These are phyloP conservation scores for Hippocampus comes DNA, from an alignment of 2,113 vertebrate species.

Conservation along the genomic window DNA sequence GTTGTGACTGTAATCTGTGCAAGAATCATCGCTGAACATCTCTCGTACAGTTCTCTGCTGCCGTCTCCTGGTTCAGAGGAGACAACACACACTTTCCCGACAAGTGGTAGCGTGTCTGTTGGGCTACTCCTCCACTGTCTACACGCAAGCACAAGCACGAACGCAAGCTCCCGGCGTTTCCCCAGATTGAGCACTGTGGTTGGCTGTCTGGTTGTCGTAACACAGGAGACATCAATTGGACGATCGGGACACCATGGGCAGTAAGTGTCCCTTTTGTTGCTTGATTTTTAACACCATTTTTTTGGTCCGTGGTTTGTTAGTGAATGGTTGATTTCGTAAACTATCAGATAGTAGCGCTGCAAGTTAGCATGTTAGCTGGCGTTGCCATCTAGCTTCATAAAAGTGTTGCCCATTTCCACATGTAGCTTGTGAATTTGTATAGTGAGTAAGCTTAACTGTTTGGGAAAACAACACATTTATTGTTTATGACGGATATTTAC, in stretches of 20 bases:
- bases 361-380: slow-evolving; percentile 28
- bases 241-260: slow-evolving; percentile 62
- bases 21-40: background rate
- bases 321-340: slow-evolving; percentile 14
- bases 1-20: background rate
- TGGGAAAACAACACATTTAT: background rate
- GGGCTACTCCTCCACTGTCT: background rate
- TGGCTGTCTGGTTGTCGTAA: background rate
- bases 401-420: background rate
- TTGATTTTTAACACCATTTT: background rate
- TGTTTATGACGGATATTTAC: background rate
- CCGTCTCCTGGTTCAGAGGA: background rate
- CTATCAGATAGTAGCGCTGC: slow-evolving; percentile 3
- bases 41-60: background rate
- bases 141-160: background rate
- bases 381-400: slow-evolving; percentile 13
- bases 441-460: background rate
- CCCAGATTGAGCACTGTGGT: slow-evolving; percentile 6
- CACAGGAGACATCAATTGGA: slow-evolving; percentile 8
- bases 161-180: slow-evolving; percentile 15
- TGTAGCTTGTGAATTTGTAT: background rate
- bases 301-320: background rate
- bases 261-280: slow-evolving; percentile 56
- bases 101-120: background rate
- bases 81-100: background rate